A percentile compares a stretch with the other conserved stretches of the same genome.
phyloP scores from a whole-genome alignment of 2,113 vertebrate species.

The Chaetura pelagica region DNA sequence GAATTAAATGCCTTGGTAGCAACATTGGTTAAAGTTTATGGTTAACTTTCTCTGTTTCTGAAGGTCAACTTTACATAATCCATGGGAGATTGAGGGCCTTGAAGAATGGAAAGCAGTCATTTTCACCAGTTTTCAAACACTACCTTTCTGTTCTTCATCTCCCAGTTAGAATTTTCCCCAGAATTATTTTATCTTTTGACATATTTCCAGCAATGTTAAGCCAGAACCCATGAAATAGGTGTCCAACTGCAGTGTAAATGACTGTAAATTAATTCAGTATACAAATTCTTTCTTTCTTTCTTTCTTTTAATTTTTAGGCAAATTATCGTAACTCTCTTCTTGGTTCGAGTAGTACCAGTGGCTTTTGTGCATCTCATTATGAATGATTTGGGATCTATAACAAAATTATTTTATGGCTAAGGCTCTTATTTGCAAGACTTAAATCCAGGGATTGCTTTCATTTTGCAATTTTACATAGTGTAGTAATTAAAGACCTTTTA shows the following conservation, averaged over 20 bases:
- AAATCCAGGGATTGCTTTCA: background rate
- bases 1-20: background rate
- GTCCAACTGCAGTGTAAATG: background rate
- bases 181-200: background rate
- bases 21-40: background rate
- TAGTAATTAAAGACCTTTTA: background rate
- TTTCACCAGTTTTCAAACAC: background rate
- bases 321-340: background rate
- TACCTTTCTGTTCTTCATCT: background rate
- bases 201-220: background rate
- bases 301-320: background rate
- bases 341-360: background rate
- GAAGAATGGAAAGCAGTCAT: background rate
- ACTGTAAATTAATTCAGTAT: background rate
- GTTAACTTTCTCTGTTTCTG: background rate
- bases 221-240: background rate
- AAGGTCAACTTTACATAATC: accelerated
- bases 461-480: background rate
- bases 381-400: background rate
- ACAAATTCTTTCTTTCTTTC: background rate
- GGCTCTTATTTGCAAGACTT: background rate
- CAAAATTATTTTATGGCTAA: background rate
- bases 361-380: background rate
- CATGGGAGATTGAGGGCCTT: background rate
- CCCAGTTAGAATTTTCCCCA: accelerated